These are phyloP conservation scores for Chionodraco myersi DNA, from an alignment of 2,113 vertebrate species.

Conservation along the genomic window DNA sequence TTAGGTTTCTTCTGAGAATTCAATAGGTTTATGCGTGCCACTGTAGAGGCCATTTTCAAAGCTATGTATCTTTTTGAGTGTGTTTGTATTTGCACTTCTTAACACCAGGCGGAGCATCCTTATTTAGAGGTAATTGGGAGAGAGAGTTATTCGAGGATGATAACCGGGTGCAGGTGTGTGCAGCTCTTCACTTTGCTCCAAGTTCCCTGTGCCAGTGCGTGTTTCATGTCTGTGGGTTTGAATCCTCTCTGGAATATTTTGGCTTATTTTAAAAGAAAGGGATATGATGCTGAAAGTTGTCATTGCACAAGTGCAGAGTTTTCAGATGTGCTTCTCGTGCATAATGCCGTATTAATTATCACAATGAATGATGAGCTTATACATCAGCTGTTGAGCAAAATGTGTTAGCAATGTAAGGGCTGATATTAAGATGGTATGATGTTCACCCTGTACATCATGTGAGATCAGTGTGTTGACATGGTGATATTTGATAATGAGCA, in stretches of 20 bases:
- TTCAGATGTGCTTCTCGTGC: neutral
- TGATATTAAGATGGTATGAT: neutral
- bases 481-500: neutral
- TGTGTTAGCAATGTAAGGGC: neutral
- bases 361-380: neutral
- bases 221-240: neutral
- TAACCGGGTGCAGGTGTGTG: neutral
- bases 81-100: slow-evolving; percentile 12
- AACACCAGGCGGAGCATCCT: neutral
- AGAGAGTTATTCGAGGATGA: neutral
- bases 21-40: neutral
- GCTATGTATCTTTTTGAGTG: neutral
- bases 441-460: neutral
- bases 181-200: no score
- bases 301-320: neutral
- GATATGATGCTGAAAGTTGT: neutral
- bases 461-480: neutral
- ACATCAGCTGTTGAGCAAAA: neutral
- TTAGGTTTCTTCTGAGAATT: slow-evolving; percentile 1
- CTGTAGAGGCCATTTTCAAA: neutral
- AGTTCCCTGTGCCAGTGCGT: neutral
- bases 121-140: neutral
- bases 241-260: neutral
- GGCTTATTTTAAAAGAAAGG: neutral
- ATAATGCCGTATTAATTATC: neutral